A percentile compares a stretch with the other conserved stretches of the same genome.
Conservation (phyloP, 2,888 invertebrate genomes). For the Eueremaeus valkanovi region DNA sequence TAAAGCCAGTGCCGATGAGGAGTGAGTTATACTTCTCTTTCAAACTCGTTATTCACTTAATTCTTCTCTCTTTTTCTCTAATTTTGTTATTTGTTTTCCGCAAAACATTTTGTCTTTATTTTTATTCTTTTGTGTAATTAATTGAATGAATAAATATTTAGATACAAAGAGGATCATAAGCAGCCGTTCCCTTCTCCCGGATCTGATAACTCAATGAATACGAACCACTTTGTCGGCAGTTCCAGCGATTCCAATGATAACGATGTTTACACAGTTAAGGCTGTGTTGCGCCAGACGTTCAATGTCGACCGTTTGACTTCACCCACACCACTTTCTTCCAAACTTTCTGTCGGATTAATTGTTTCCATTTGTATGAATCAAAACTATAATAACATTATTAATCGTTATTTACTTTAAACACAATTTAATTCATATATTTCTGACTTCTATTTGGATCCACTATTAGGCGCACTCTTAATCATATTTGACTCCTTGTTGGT, state of each 20-base stretch:
- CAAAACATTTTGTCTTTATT: neutral
- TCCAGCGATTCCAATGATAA: conserved; percentile 32
- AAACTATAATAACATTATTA: neutral
- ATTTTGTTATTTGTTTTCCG: neutral
- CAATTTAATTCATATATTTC: neutral
- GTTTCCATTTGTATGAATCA: conserved; percentile 37
- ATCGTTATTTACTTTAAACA: neutral
- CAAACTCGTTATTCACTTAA: neutral
- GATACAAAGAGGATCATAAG: conserved; percentile 17
- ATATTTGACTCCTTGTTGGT: conserved; percentile 49
- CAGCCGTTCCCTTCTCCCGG: conserved; percentile 8
- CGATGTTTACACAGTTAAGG: conserved; percentile 40
- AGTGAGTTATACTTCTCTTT: neutral
- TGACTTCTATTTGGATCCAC: too few species aligned
- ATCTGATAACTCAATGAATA: conserved; percentile 6
- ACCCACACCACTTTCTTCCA: conserved; percentile 42
- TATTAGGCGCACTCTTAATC: conserved; percentile 48
- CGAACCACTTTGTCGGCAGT: conserved; percentile 30
- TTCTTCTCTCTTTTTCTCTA: neutral
- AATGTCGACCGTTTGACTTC: conserved; percentile 42
- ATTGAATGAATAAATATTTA: conserved; percentile 15
- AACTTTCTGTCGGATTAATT: conserved; percentile 43
- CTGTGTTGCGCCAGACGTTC: conserved; percentile 40
- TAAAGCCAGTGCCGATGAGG: neutral
- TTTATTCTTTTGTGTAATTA: neutral